These are phyloP conservation scores for Myotis daubentonii DNA, from an alignment of 2,797 vertebrate species.

Conservation along the genomic window DNA sequence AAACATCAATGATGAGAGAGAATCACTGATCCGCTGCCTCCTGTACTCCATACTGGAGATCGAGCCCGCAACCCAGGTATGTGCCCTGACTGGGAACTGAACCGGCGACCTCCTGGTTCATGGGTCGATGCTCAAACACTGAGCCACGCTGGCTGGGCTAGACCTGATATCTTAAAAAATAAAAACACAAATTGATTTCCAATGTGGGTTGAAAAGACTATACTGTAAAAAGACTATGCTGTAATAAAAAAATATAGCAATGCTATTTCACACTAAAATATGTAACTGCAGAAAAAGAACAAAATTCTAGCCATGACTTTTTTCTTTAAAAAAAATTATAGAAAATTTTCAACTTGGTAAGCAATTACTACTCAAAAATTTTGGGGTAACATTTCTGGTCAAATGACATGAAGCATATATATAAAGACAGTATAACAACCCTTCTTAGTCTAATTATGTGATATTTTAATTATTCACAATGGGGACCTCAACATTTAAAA, in stretches of 20 bases:
- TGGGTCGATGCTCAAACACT: no score
- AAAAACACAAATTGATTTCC: constrained; percentile 28
- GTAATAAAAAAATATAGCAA: neutral
- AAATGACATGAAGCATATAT: constrained; percentile 45
- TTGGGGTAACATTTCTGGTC: constrained; percentile 32
- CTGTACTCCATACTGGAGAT: no score
- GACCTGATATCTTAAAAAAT: constrained; percentile 31
- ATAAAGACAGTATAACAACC: neutral
- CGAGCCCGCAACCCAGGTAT: no score
- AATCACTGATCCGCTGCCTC: no score
- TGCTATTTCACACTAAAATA: constrained; percentile 41
- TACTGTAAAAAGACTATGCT: neutral
- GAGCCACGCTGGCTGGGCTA: no score
- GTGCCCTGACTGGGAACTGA: no score
- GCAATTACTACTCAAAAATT: constrained; percentile 37
- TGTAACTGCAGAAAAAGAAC: constrained; percentile 28
- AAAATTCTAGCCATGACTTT: constrained; percentile 20
- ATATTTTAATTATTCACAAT: constrained; percentile 1
- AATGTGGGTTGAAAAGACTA: neutral
- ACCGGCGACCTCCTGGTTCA: no score
- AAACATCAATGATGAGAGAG: no score
- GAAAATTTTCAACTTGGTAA: constrained; percentile 51
- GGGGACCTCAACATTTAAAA: constrained; percentile 29
- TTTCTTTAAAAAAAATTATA: constrained; percentile 30
- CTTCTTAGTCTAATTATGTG: neutral